Evolutionary conservation across 2,113 vertebrate genomes (phyloP), one percentile per base, ranked within the genome.

Genomic region (Triplophysa tibetana): DNA sequence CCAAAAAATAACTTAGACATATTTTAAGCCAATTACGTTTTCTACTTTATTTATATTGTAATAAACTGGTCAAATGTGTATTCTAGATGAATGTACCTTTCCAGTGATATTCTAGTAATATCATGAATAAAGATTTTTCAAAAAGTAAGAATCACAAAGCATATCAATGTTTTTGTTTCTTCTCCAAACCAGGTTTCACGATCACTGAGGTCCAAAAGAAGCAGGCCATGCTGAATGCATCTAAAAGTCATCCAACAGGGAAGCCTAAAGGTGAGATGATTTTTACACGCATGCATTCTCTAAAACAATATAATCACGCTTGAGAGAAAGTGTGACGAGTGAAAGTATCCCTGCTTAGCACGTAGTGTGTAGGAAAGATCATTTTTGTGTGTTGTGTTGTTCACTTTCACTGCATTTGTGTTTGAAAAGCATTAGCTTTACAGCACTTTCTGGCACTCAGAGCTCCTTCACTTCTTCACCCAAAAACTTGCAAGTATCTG

Each of bases 191-290:
- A 98, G 96, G 96, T 38, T 98, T 99, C 82, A 94, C 94, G 65
- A 95, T 98, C 84, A 98, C 96, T 0, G 96, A 99, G 75, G 89
- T 96, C 80, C 97, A 98, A 86, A 96, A 96, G 88, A 98, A 96
- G 85, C 96, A 98, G 89, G 97, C 96, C 38, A 97, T 98, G 96
- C 83, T 96, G 83, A 98, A 96, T 1, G 96, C 95, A 82, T 94
- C 91, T 88, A 98, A 95, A 90, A 94, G 93, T 84, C 95, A 95
- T 78, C 93, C 92, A 2, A 83, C 90, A 11, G 94, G 95, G 80
- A 99, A 98, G 89, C 95, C 96, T 68, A 98, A 96, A 95, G 95
- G 97, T 97, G 90, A 86, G 4, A 38, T 48, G 10, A 26, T 19
- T 72, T 70, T 70, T 13, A 9, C 14, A 54, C 14, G 2, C n/a